Evolutionary conservation across 2,888 invertebrate genomes (phyloP).

Genomic region (Coenonympha glycerion): DNA sequence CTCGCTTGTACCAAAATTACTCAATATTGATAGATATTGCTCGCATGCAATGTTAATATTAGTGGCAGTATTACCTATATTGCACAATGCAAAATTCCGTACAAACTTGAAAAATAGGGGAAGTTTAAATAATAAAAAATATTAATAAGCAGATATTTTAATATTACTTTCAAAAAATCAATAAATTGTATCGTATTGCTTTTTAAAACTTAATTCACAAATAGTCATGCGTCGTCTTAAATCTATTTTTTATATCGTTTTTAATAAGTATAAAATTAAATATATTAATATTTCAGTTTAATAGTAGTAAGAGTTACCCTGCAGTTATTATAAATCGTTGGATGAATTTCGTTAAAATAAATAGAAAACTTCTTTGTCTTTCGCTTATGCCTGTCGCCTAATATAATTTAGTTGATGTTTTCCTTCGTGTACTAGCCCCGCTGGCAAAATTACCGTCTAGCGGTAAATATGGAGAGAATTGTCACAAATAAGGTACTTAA

Average conservation of each 20-base stretch:
- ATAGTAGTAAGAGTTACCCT: constrained; percentile 8
- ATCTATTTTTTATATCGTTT: constrained; percentile 11
- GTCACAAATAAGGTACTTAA: too few species aligned
- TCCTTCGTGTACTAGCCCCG: too few species aligned
- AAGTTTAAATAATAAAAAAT: constrained; percentile 42
- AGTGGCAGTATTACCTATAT: too few species aligned
- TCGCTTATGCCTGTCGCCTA: too few species aligned
- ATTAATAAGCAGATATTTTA: constrained; percentile 57
- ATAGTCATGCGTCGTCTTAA: constrained; percentile 21
- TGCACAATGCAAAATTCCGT: background rate
- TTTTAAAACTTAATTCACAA: constrained; percentile 35
- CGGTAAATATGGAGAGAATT: too few species aligned
- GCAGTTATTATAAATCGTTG: constrained; percentile 8
- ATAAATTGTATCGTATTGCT: constrained; percentile 38
- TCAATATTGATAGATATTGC: too few species aligned
- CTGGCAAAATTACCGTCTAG: too few species aligned
- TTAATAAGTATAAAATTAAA: constrained; percentile 1
- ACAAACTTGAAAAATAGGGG: background rate
- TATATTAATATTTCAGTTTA: constrained; percentile 10
- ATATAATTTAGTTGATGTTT: too few species aligned
- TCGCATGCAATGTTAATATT: too few species aligned
- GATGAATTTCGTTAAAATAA: too few species aligned
- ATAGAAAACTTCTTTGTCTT: too few species aligned
- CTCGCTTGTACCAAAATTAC: too few species aligned
- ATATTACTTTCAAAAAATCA: constrained; percentile 37